Percentiles rank a stretch among this genome's conserved stretches.
phyloP scores from a whole-genome alignment of 2,113 vertebrate genomes.

The Scortum barcoo region DNA sequence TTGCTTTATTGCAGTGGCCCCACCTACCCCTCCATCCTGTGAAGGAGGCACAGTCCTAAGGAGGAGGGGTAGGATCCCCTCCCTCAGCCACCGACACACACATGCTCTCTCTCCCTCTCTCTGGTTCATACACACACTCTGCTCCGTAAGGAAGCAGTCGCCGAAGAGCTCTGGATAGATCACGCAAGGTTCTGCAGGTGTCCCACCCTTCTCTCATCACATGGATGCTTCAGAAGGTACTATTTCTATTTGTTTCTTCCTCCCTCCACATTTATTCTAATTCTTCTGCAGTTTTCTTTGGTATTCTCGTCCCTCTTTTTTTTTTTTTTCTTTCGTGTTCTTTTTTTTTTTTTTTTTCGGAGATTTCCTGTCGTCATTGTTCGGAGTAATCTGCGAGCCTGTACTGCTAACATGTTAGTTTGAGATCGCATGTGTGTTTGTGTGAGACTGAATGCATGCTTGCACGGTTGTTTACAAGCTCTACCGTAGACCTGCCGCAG shows the following conservation, averaged over 20 bases:
- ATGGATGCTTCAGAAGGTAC: slow-evolving; percentile 80
- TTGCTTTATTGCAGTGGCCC: slow-evolving; percentile 82
- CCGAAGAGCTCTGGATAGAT: slow-evolving; percentile 78
- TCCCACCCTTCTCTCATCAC: slow-evolving; percentile 76
- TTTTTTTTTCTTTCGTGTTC: no score
- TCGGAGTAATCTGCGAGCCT: slow-evolving; percentile 54
- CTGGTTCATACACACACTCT: slow-evolving; percentile 72
- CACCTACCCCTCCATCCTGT: slow-evolving; percentile 83
- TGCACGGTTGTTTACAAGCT: slow-evolving; percentile 73
- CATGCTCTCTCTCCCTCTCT: slow-evolving; percentile 56
- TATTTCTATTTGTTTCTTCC: slow-evolving; percentile 34
- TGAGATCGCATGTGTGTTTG: slow-evolving; percentile 57
- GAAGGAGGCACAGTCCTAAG: slow-evolving; percentile 80
- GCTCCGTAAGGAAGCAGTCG: slow-evolving; percentile 85
- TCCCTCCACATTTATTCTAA: background rate
- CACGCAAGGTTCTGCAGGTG: slow-evolving; percentile 79
- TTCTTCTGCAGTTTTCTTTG: slow-evolving; percentile 38
- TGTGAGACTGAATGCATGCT: slow-evolving; percentile 49
- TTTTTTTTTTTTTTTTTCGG: no score
- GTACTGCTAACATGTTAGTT: slow-evolving; percentile 46
- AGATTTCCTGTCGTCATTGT: slow-evolving; percentile 41
- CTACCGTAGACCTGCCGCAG: slow-evolving; percentile 45
- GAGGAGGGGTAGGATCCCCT: slow-evolving; percentile 82
- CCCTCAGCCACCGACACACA: slow-evolving; percentile 74
- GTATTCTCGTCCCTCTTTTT: slow-evolving; percentile 21